phyloP scores from a whole-genome alignment of 2,797 vertebrate species.

The Cirrhinus molitorella region DNA sequence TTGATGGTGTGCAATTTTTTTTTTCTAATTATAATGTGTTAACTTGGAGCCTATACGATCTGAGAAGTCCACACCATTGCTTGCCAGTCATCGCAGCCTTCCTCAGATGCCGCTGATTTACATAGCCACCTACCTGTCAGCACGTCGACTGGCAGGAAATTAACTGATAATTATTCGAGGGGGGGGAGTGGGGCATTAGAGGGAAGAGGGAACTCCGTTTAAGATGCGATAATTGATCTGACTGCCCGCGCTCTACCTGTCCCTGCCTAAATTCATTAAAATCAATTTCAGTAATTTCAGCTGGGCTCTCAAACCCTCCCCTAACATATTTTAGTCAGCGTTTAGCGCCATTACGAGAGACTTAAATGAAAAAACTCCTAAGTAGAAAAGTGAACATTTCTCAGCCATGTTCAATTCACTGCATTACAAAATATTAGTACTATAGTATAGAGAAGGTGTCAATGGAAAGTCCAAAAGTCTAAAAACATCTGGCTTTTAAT shows the following conservation, averaged over 20 bases:
- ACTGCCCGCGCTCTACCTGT: conserved; percentile 41
- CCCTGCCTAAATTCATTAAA: conserved; percentile 54
- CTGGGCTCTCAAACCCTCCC: not conserved
- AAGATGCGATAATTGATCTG: conserved; percentile 56
- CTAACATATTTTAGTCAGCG: not conserved
- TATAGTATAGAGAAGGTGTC: not conserved
- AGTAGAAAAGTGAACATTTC: not conserved
- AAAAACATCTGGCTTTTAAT: not conserved
- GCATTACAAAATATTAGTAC: not conserved
- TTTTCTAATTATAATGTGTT: conserved; percentile 56
- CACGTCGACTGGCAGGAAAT: conserved; percentile 59
- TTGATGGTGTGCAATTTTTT: conserved; percentile 9
- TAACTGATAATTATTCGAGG: conserved; percentile 63
- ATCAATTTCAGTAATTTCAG: conserved; percentile 53
- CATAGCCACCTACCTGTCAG: conserved; percentile 61
- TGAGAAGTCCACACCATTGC: conserved; percentile 42
- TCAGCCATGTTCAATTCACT: not conserved
- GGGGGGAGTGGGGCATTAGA: conserved; percentile 38
- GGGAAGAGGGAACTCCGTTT: conserved; percentile 47
- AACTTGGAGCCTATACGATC: conserved; percentile 24
- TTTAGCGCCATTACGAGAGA: not conserved
- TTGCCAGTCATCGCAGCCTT: conserved; percentile 43
- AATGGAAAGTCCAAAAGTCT: not conserved
- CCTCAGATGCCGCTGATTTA: conserved; percentile 44
- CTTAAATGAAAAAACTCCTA: not conserved